Evolutionary conservation across 2,797 vertebrate genomes (phyloP), one percentile per base, ranked within the genome.

Genomic region (Chelonia mydas): DNA sequence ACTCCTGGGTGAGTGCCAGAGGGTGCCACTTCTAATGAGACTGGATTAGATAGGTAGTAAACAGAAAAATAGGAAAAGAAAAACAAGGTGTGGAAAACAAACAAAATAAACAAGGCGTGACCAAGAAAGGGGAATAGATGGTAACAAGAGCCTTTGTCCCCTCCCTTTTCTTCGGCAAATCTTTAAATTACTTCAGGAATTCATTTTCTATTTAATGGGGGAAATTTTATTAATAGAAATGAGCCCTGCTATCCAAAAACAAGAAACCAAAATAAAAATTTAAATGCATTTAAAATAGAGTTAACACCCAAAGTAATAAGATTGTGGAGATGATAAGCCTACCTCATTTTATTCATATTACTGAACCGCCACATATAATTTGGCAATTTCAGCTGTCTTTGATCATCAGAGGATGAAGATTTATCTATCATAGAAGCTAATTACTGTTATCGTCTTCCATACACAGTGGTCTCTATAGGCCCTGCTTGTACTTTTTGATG

Each of bases 401-500:
- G 96, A 97, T 98, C 97, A 97, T 95, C 94, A 97, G 95, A 97
- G 10, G 82, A 91, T 88, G 90, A 96, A 97, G 95, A 94, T 96
- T 97, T 97, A 96, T 96, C 96, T 97, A 92, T 96, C 93, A 94
- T 89, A 92, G 91, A 95, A 77, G 87, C 95, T 97, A 97, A 97
- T 97, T 97, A 97, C 92, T 90, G 87, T 93, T 96, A 94, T 89
- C 65, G 0, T 95, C 84, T 95, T 74, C 90, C 37, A 61, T 57
- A 96, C 95, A 92, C 94, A 90, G 84, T 81, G 86, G 97, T 96
- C 92, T 96, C 96, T n/a, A 31, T 65, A 94, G 97, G 84, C 89
- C 72, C 28, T 87, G 78, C 79, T 92, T 93, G 88, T 94, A 96
- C 76, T 92, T 97, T 96, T 89, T 91, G 86, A 94, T 50, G 79